Conservation (phyloP, 2,113 vertebrate species). For the Glaucomys volans region DNA sequence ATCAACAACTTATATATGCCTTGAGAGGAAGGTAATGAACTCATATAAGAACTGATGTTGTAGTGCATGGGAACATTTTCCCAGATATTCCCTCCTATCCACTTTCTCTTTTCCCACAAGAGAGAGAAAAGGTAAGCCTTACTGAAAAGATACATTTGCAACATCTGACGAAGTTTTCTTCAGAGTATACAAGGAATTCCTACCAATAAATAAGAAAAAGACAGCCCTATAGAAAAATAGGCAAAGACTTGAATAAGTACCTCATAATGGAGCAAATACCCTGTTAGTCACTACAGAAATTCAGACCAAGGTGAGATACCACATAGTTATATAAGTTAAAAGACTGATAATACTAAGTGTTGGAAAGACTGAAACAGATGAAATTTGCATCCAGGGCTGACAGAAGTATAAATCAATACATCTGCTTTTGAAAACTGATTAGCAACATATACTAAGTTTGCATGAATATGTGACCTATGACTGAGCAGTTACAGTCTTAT, state of each 20-base stretch:
- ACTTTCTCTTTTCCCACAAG: background rate
- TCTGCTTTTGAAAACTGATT: conserved; percentile 31
- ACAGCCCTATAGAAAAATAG: background rate
- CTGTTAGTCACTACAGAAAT: background rate
- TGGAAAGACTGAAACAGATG: background rate
- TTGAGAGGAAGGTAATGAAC: background rate
- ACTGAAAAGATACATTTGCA: background rate
- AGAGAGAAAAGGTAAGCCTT: background rate
- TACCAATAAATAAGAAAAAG: background rate
- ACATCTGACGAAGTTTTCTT: background rate
- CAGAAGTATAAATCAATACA: background rate
- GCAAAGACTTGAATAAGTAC: background rate
- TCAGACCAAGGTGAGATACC: background rate
- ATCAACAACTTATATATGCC: background rate
- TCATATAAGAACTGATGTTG: background rate
- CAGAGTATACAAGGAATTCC: background rate
- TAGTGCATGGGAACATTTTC: background rate
- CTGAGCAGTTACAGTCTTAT: background rate
- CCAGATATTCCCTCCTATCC: background rate
- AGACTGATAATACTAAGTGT: background rate
- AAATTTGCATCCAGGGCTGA: background rate
- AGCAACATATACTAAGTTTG: background rate
- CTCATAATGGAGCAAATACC: background rate
- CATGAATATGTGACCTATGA: background rate
- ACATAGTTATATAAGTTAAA: background rate